phyloP scores from a whole-genome alignment of 2,797 vertebrate genomes.

The Fratercula arctica region DNA sequence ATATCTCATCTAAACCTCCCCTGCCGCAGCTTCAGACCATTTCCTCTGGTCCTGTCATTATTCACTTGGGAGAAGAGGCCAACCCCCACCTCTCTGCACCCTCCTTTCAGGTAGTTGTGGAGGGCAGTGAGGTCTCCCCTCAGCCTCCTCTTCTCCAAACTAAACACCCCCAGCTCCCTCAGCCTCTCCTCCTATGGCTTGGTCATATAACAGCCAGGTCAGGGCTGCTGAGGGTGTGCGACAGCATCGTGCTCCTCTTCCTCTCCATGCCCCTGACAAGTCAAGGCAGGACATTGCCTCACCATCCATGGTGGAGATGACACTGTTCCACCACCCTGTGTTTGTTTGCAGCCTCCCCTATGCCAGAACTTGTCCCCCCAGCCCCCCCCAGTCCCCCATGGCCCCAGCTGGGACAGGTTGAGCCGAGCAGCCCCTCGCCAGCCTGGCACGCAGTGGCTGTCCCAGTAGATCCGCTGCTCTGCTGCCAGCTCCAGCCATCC shows the following conservation, averaged over 20 bases:
- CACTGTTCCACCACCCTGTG: accelerated
- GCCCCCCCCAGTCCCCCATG: no score
- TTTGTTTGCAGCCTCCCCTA: neutral
- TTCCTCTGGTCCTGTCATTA: no score
- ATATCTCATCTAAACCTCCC: no score
- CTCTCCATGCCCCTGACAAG: neutral
- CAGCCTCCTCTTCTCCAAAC: no score
- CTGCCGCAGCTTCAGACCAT: no score
- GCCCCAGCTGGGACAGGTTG: neutral
- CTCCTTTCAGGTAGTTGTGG: no score
- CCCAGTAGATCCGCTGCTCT: neutral
- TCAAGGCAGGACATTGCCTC: neutral
- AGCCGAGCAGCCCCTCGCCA: neutral
- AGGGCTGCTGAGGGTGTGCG: accelerated
- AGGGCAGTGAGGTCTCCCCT: no score
- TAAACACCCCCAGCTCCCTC: no score
- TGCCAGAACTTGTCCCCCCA: neutral
- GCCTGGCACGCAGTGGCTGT: accelerated
- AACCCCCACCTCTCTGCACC: no score
- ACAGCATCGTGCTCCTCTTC: neutral
- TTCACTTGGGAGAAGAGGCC: no score
- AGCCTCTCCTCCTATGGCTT: no score
- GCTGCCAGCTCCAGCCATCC: neutral
- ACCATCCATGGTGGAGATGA: accelerated
- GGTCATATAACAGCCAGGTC: neutral